Percentiles rank a stretch among this genome's conserved stretches.
These are phyloP conservation scores for Piezodorus guildinii DNA, from an alignment of 1,140 invertebrate genomes.

Conservation along the genomic window DNA sequence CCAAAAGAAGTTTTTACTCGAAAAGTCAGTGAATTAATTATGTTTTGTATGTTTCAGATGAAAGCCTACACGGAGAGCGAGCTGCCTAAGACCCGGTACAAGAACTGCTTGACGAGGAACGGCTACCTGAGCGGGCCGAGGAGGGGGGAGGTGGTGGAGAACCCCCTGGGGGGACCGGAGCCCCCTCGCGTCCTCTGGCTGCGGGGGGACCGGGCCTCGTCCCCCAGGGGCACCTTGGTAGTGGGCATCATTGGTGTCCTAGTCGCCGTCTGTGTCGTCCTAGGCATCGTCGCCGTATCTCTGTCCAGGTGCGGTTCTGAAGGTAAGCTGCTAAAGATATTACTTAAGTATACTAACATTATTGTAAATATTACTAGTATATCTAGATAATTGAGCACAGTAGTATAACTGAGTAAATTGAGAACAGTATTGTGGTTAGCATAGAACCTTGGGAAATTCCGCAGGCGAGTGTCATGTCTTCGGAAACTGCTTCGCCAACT, in stretches of 20 bases:
- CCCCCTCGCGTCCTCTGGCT: conserved; percentile 19
- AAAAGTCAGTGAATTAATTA: no score
- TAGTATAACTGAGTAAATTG: no score
- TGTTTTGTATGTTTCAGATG: conserved; percentile 1
- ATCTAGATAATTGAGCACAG: no score
- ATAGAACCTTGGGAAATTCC: no score
- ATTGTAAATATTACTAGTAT: no score
- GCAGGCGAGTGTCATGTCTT: no score
- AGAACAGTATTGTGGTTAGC: no score
- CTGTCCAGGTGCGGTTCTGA: conserved; percentile 5
- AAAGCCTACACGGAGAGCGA: conserved; percentile 9
- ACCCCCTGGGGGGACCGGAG: conserved; percentile 16
- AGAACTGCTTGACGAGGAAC: conserved; percentile 11
- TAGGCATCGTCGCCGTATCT: conserved; percentile 18
- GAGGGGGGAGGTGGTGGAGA: conserved; percentile 21
- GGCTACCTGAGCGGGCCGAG: conserved; percentile 13
- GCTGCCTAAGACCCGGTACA: background rate
- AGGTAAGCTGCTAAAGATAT: background rate
- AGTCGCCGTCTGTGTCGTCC: conserved; percentile 18
- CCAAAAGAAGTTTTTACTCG: no score
- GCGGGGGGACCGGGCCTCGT: conserved; percentile 12
- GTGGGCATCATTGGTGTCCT: conserved; percentile 21
- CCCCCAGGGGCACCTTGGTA: conserved; percentile 15
- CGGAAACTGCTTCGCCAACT: no score
- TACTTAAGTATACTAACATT: no score